Conservation (phyloP, 2,113 vertebrate genomes). For the Enhydra lutris region DNA sequence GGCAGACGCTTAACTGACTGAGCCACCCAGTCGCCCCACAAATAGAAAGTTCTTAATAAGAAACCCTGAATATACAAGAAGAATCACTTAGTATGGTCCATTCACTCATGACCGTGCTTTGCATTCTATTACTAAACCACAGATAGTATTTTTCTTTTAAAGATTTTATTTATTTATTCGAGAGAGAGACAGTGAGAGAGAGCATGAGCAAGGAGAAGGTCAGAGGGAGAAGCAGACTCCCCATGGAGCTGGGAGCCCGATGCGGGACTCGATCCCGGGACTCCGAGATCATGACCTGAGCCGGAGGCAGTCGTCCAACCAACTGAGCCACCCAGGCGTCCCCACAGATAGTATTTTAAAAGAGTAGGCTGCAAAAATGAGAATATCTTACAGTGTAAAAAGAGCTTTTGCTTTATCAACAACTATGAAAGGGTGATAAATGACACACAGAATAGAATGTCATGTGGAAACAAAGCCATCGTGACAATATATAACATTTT, state of each 20-base stretch:
- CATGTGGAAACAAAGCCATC: background rate
- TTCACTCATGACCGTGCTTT: conserved; percentile 2
- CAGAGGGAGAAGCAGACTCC: too few relatives aligned
- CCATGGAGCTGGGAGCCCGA: too few relatives aligned
- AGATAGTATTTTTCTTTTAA: conserved; percentile 44
- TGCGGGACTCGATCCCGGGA: too few relatives aligned
- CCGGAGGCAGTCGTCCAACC: too few relatives aligned
- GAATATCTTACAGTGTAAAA: background rate
- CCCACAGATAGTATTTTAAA: conserved; percentile 40
- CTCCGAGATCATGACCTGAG: too few relatives aligned
- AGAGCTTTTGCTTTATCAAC: conserved; percentile 35
- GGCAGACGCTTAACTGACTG: too few relatives aligned
- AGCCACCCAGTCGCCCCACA: background rate
- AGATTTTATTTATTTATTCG: too few relatives aligned
- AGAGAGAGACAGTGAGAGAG: too few relatives aligned
- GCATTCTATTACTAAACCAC: conserved; percentile 41
- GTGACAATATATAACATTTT: background rate
- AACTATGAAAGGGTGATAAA: conserved; percentile 28
- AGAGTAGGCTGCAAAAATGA: background rate
- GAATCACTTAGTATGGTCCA: conserved; percentile 7
- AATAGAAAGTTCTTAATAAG: conserved; percentile 21
- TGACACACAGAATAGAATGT: conserved; percentile 5
- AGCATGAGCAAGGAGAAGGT: too few relatives aligned
- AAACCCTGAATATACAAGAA: conserved; percentile 44
- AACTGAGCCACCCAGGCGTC: too few relatives aligned